These are phyloP conservation scores for Chaetura pelagica DNA, from an alignment of 2,113 vertebrate species.

Conservation along the genomic window DNA sequence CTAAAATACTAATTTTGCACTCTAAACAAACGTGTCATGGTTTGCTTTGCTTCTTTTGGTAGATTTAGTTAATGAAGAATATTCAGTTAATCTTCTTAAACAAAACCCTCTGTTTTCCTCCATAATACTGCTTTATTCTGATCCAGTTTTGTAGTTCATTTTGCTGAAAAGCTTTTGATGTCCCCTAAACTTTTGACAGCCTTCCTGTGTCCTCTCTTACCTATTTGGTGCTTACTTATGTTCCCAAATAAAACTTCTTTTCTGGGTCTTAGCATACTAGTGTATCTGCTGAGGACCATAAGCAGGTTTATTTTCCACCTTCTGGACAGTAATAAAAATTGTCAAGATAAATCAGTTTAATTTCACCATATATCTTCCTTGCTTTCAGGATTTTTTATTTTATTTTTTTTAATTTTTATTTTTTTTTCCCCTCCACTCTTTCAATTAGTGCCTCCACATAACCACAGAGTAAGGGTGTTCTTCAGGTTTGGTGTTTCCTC, in stretches of 20 bases:
- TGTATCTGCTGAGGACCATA: neutral
- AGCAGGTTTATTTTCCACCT: neutral
- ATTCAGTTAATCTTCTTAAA: neutral
- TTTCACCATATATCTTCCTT: neutral
- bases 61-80: neutral
- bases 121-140: neutral
- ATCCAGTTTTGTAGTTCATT: neutral
- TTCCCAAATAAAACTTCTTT: neutral
- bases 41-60: neutral
- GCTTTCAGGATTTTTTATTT: neutral
- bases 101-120: neutral
- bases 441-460: neutral
- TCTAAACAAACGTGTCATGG: neutral
- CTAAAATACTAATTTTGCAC: neutral
- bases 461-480: neutral
- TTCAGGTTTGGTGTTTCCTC: neutral
- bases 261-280: neutral
- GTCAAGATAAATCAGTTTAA: neutral
- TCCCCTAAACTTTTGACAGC: neutral
- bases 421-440: neutral
- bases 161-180: neutral
- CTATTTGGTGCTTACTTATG: neutral
- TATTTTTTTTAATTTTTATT: neutral
- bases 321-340: neutral
- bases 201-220: neutral